phyloP scores from a whole-genome alignment of 1,140 invertebrate species.

The Polypedilum pembai region DNA sequence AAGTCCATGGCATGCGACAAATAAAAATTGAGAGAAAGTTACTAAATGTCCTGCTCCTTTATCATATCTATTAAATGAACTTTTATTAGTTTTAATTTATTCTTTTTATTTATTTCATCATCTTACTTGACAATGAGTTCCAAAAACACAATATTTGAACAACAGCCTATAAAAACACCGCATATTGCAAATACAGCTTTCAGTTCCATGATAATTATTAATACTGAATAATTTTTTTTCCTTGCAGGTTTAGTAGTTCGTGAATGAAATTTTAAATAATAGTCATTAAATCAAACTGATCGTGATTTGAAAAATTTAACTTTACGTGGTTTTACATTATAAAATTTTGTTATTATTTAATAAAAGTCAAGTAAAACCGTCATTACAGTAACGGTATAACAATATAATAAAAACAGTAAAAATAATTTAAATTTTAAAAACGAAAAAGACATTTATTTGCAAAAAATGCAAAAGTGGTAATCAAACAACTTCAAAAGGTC shows the following conservation, averaged over 20 bases:
- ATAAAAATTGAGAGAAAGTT: constrained; percentile 87
- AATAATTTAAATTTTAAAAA: no score
- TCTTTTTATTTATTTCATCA: neutral
- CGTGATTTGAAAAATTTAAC: no score
- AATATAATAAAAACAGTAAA: no score
- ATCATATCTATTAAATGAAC: constrained; percentile 60
- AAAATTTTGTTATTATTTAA: no score
- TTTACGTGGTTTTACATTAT: no score
- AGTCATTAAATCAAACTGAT: no score
- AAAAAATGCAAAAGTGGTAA: no score
- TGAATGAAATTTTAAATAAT: no score
- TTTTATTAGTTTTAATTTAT: neutral
- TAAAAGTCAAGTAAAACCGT: no score
- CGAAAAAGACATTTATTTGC: no score
- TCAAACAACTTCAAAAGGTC: neutral
- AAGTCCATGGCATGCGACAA: constrained; percentile 85
- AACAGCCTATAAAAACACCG: constrained; percentile 83
- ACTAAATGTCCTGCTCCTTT: constrained; percentile 88
- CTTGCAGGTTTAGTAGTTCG: no score
- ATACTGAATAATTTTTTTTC: neutral
- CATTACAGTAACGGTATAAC: no score
- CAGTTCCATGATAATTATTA: constrained; percentile 45
- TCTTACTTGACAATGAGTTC: constrained; percentile 78
- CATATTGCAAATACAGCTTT: constrained; percentile 60
- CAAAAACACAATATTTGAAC: constrained; percentile 85